These are phyloP conservation scores for Choristoneura fumiferana DNA, from an alignment of 1,140 invertebrate genomes.

Conservation along the genomic window DNA sequence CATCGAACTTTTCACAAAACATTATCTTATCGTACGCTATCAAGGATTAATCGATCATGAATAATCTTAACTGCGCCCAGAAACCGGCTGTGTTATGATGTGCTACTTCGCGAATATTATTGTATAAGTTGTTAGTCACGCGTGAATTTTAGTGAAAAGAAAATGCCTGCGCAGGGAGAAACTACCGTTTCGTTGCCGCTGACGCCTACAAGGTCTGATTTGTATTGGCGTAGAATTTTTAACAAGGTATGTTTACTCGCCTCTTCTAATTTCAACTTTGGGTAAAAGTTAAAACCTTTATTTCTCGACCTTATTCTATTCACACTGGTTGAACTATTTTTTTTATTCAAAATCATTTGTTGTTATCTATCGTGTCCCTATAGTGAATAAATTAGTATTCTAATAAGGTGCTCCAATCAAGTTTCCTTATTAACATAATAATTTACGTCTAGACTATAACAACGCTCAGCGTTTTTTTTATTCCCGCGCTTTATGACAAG, in stretches of 20 bases:
- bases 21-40: conserved; percentile 52
- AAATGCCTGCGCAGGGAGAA: conserved; percentile 64
- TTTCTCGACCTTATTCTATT: too few species aligned
- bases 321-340: too few species aligned
- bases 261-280: too few species aligned
- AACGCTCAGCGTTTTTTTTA: too few species aligned
- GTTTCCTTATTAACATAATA: too few species aligned
- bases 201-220: conserved; percentile 65
- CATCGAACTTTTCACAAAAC: conserved; percentile 20
- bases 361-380: too few species aligned
- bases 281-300: too few species aligned
- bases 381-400: too few species aligned
- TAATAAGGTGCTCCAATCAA: too few species aligned
- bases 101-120: conserved; percentile 34
- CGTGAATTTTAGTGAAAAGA: conserved; percentile 28
- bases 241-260: conserved; percentile 53
- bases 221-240: conserved; percentile 72
- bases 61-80: conserved; percentile 31
- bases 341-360: too few species aligned
- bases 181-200: conserved; percentile 65
- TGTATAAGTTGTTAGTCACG: conserved; percentile 20
- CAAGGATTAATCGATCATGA: conserved; percentile 52
- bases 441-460: too few species aligned
- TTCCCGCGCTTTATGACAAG: too few species aligned
- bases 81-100: conserved; percentile 36